These are phyloP conservation scores for Calephelis nemesis DNA, from an alignment of 1,140 invertebrate genomes.

Conservation along the genomic window DNA sequence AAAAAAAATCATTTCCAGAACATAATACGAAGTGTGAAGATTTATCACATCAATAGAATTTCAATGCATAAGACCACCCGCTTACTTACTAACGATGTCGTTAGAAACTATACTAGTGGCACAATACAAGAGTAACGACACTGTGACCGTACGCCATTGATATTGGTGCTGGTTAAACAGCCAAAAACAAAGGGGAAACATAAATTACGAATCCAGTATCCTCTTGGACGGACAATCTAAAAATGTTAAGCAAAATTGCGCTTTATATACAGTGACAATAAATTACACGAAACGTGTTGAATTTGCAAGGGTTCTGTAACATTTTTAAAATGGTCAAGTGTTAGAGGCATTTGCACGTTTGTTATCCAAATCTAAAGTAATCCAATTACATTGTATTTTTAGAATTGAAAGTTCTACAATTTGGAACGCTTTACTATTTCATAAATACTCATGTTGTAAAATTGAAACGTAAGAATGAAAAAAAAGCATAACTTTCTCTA, in stretches of 20 bases:
- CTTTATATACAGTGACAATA: not conserved
- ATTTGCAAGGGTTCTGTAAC: not conserved
- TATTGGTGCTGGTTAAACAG: slow-evolving; percentile 65
- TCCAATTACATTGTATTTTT: too few species aligned
- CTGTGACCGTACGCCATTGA: slow-evolving; percentile 63
- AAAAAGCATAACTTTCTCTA: too few species aligned
- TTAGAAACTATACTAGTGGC: slow-evolving; percentile 66
- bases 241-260: slow-evolving; percentile 21
- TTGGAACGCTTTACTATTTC: too few species aligned
- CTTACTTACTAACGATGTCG: slow-evolving; percentile 72
- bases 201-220: slow-evolving; percentile 67
- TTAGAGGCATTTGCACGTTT: too few species aligned
- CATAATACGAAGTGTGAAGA: slow-evolving; percentile 46
- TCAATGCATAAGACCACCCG: slow-evolving; percentile 72
- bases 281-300: not conserved
- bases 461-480: too few species aligned
- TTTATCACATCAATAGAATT: slow-evolving; percentile 72
- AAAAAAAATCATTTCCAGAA: slow-evolving; percentile 49
- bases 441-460: too few species aligned
- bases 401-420: too few species aligned
- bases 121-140: slow-evolving; percentile 75
- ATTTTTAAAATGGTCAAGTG: too few species aligned
- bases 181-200: slow-evolving; percentile 74
- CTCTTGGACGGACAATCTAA: slow-evolving; percentile 54
- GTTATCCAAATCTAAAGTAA: too few species aligned